Evolutionary conservation across 92 coral and sea anemone genomes (phyloP), one percentile per base, ranked within the genome.

Genomic region (Zoanthus sansibaricus): DNA sequence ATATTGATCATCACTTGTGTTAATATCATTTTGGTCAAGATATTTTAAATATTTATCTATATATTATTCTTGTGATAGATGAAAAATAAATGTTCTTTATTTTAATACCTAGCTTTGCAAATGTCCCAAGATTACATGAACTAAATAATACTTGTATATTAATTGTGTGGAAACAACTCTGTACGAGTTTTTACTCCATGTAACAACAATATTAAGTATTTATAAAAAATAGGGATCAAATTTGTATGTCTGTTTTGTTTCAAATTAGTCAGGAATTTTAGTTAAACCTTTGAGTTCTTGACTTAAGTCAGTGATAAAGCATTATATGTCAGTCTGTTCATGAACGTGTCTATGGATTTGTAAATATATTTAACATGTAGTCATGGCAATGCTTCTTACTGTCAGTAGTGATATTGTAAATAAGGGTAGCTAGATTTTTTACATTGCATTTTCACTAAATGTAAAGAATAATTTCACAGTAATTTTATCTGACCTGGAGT

Each of bases 181-280:
- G 42, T 37, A 37, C 42, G 4, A 37, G 4, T 37, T 37, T 25
- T 37, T 37, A 37, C 4, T 37, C 42, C 4, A 37, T 37, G 42
- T 2, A 37, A 37, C 4, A 37, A 37, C 42, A 37, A 37, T 2
- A 37, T 2, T 37, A 37, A 37, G 42, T 37, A 37, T 37, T 37
- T 37, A 2, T 37, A 62, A 3, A 70, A 31, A 8, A 46, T n/a
- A 17, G 1, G 4, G 9, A 18, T 75, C 25, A 20, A 14, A 46
- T 75, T 6, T 46, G 0, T 46, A n/a, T 49, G 62, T 52, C 82
- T 52, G 82, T 56, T 54, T 52, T 76, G 82, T 76, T 76, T 76
- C 68, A 76, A 76, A 52, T 30, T 76, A 16, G 31, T 32, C 31
- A 76, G 48, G 68, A 51, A 52, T 76, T 30, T 20, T 9, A 25